Conservation (phyloP, 2,113 vertebrate species). For the Carettochelys insculpta region DNA sequence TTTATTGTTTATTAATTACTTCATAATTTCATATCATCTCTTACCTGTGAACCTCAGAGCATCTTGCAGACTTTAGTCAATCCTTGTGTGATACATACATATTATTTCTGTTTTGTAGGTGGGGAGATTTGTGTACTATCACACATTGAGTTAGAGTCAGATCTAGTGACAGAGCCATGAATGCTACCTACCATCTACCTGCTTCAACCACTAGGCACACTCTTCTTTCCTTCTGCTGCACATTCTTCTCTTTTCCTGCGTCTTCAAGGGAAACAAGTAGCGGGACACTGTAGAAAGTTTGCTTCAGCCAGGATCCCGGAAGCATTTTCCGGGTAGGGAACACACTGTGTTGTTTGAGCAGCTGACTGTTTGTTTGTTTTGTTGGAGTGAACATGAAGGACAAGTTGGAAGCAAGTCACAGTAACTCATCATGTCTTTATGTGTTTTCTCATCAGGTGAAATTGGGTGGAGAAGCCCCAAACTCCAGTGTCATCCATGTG, state of each 20-base stretch:
- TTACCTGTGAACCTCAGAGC: slow-evolving; percentile 44
- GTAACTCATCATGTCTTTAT: slow-evolving; percentile 36
- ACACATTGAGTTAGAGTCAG: background rate
- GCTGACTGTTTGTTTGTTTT: background rate
- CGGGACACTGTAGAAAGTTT: too few species aligned
- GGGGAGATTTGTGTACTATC: background rate
- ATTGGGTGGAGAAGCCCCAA: slow-evolving; percentile 91
- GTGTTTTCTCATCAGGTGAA: slow-evolving; percentile 83
- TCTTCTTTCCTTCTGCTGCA: background rate
- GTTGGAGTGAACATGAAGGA: background rate
- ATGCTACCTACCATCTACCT: background rate
- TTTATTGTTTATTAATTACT: background rate
- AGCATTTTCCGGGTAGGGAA: background rate
- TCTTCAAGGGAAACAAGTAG: background rate
- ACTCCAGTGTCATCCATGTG: slow-evolving; percentile 92
- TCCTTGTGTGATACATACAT: background rate
- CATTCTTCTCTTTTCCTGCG: background rate
- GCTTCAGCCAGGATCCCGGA: background rate
- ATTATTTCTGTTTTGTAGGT: background rate
- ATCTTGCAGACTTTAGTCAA: slow-evolving; percentile 30
- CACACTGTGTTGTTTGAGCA: background rate
- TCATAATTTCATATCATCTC: background rate
- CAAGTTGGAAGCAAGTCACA: background rate
- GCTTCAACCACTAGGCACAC: background rate
- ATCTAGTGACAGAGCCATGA: background rate